Evolutionary conservation across 2,888 invertebrate genomes (phyloP), one percentile per base, ranked within the genome.

Genomic region (Lithophane leautieri): DNA sequence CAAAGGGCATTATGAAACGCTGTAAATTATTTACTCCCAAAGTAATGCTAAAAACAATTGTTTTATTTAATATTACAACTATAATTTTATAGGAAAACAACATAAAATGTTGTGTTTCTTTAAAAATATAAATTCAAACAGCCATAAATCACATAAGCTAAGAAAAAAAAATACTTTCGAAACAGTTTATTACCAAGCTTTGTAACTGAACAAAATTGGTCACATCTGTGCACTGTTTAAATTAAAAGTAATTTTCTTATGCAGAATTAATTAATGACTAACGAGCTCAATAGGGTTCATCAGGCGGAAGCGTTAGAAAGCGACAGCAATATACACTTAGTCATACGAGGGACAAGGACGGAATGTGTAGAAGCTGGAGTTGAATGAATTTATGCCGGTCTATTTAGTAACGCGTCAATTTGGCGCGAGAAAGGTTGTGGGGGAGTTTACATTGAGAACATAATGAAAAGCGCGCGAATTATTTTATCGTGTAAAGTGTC

Each of bases 231-330:
- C 92, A 93, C 93, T 91, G 94, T 94, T 95, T 95, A 95, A 96
- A 96, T 96, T 96, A 96, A 96, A 96, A 96, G 93, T 95, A 95
- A 95, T 96, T 96, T 96, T 96, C 96, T 95, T 96, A 96, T 96
- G 96, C 96, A 95, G 96, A 95, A 96, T 96, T 96, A 96, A 96
- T 96, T 96, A 96, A 96, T 96, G 95, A 96, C 96, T 96, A 96
- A 96, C 96, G 95, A 96, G 96, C 96, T 95, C 95, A 96, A 96
- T 96, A 95, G 96, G 95, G 95, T 95, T 95, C 95, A 94, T 96
- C 95, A 95, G 91, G 96, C 96, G 96, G 96, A 96, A 95, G 95
- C 94, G 93, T 82, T 86, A 65, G 89, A 94, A 73, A 61, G 92
- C 85, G 94, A 94, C 75, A 79, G 78, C 74, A 54, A 28, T 70